A percentile compares a stretch with the other conserved stretches of the same genome.
Conservation (phyloP, 2,888 invertebrate genomes). For the Orthonevra nobilis region DNA sequence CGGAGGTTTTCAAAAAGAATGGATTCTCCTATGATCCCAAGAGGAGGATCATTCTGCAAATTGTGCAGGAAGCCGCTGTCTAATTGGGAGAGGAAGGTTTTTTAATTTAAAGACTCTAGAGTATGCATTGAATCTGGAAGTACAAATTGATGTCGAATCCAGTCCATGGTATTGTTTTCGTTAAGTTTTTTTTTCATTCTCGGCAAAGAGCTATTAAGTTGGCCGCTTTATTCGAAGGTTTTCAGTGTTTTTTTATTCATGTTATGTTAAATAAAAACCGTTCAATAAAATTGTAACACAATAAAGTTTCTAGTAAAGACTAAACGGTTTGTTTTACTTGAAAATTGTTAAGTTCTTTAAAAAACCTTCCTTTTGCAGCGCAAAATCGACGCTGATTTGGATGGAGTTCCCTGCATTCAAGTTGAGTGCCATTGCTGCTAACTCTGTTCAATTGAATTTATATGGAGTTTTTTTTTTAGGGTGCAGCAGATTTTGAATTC, state of each 20-base stretch:
- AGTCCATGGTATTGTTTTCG: slow-evolving; percentile 5
- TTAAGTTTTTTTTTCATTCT: slow-evolving; percentile 32
- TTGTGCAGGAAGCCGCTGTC: slow-evolving; percentile 83
- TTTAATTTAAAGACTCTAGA: neutral
- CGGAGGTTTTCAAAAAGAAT: slow-evolving; percentile 93
- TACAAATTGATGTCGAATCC: slow-evolving; percentile 39
- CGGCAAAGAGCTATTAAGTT: too few relatives aligned
- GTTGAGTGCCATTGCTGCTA: too few relatives aligned
- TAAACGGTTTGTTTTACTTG: too few relatives aligned
- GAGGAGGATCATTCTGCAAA: slow-evolving; percentile 92
- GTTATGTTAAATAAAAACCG: slow-evolving; percentile 1
- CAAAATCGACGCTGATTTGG: too few relatives aligned
- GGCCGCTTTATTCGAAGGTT: too few relatives aligned
- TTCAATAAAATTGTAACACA: slow-evolving; percentile 35
- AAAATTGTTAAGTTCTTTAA: too few relatives aligned
- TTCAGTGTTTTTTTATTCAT: neutral
- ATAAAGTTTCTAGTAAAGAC: too few relatives aligned
- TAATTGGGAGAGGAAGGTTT: slow-evolving; percentile 51
- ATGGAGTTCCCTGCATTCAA: too few relatives aligned
- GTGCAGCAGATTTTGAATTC: too few relatives aligned
- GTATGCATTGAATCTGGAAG: slow-evolving; percentile 43
- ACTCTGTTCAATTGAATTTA: too few relatives aligned
- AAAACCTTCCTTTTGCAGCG: too few relatives aligned
- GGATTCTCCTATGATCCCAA: slow-evolving; percentile 92
- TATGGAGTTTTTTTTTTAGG: too few relatives aligned